A percentile compares a stretch with the other conserved stretches of the same genome.
Conservation (phyloP, 2,797 vertebrate species). For the Chelonia mydas region DNA sequence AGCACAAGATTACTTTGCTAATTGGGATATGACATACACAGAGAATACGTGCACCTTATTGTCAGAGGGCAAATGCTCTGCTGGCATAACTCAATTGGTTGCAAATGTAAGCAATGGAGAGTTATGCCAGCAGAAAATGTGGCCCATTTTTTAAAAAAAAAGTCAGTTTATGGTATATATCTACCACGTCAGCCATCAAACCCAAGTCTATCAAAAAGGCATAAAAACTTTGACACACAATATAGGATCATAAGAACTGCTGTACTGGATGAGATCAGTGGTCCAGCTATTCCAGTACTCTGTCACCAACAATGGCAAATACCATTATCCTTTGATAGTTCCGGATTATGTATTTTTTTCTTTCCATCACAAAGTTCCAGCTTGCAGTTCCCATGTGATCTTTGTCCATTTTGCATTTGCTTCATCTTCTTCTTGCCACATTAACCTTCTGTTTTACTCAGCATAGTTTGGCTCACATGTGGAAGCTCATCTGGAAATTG, state of each 20-base stretch:
- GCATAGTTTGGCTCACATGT: neutral
- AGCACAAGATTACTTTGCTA: neutral
- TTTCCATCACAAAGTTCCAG: neutral
- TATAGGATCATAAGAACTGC: rapidly evolving
- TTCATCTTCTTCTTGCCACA: neutral
- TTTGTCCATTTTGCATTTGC: neutral
- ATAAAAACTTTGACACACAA: rapidly evolving
- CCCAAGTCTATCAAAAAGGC: neutral
- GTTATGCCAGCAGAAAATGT: neutral
- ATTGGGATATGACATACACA: neutral
- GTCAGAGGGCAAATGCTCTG: neutral
- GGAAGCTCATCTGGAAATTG: neutral
- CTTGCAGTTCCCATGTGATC: neutral
- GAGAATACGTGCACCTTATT: neutral
- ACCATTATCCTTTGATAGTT: neutral
- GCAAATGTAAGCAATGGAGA: neutral
- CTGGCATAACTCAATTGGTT: neutral
- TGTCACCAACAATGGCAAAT: neutral
- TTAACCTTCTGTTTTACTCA: neutral
- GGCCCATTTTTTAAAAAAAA: neutral
- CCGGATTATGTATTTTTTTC: neutral
- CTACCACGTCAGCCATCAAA: neutral
- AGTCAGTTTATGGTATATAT: neutral
- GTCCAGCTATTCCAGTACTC: rapidly evolving
- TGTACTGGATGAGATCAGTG: neutral